phyloP scores from a whole-genome alignment of 1,140 invertebrate species.

The Penaeus japonicus region DNA sequence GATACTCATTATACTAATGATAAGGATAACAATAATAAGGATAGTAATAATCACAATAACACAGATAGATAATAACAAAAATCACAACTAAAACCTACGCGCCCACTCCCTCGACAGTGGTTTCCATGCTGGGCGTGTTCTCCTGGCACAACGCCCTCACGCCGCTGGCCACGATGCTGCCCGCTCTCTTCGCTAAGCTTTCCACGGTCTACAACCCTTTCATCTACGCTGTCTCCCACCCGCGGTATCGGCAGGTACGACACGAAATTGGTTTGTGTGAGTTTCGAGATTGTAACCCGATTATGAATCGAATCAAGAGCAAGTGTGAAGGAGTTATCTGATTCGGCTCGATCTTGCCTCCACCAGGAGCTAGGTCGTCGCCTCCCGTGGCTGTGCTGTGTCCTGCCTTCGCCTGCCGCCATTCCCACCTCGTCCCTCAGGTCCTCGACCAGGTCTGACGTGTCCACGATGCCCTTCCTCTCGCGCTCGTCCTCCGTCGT shows the following conservation, averaged over 20 bases:
- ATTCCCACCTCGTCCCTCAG: not conserved
- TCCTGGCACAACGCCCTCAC: constrained; percentile 60
- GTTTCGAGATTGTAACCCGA: too few species aligned
- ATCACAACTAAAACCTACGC: too few species aligned
- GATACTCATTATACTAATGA: too few species aligned
- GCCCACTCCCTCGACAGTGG: not conserved
- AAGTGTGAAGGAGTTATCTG: too few species aligned
- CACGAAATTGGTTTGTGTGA: too few species aligned
- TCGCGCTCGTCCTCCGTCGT: constrained; percentile 34
- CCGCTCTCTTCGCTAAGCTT: constrained; percentile 56
- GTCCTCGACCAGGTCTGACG: constrained; percentile 18
- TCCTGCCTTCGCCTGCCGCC: not conserved
- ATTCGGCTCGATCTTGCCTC: not conserved
- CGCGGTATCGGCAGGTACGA: constrained; percentile 71
- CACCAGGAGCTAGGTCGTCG: constrained; percentile 21
- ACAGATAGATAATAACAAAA: not conserved
- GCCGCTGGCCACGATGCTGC: constrained; percentile 56
- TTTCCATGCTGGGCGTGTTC: constrained; percentile 30
- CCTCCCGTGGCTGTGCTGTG: constrained; percentile 39
- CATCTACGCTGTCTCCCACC: constrained; percentile 57
- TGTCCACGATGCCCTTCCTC: not conserved
- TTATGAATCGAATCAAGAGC: too few species aligned
- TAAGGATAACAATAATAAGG: not conserved
- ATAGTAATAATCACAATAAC: not conserved
- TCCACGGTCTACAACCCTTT: constrained; percentile 57